Base-by-base conservation (phyloP, 2,888 invertebrate genomes). In the Himalopsyche anomala region DNA sequence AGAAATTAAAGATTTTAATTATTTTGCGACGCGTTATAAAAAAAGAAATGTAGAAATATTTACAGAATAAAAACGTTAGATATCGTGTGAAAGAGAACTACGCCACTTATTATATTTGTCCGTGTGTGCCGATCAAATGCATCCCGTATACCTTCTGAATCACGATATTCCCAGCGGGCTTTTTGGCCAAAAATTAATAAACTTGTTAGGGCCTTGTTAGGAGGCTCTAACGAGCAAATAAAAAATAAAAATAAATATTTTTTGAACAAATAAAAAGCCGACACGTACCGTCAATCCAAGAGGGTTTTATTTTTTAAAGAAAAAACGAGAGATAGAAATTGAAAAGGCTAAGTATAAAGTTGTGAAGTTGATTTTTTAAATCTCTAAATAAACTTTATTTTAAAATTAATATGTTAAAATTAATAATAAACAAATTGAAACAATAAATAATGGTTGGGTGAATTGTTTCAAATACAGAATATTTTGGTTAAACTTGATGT, bases 121-220 rank as follows among this genome's bases (percentile, higher is more conserved):
- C 5, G 19, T 74, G 28, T 74, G n/a, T 36, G 74, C 12, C 36
- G 6, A 38, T 15, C 5, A 38, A 74, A 74, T 36, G 74, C 74
- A 74, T 38, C 74, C 74, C 74, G 74, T 74, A 38, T 74, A 74
- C 74, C 36, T 74, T 74, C 74, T 36, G 36, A 38, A 74, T 92
- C 92, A 74, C 74, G 74, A 74, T 74, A 74, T 74, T 74, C 74
- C 74, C 74, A 74, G 74, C 74, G 74, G 91, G 91, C 92, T 91
- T 91, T 74, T 74, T 74, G 36, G 74, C 74, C 74, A 74, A 74
- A 91, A 92, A 92, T 93, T 93, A 93, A 93, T 93, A 93, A 92
- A 93, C 93, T 93, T 92, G 93, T 93, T 93, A 92, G 91, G 91
- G 91, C 92, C 92, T 92, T 85, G 82, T 85, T 85, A 82, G 82